Evolutionary conservation across 2,888 invertebrate genomes (phyloP), one percentile per base, ranked within the genome.

Genomic region (Amblyteles armatorius): DNA sequence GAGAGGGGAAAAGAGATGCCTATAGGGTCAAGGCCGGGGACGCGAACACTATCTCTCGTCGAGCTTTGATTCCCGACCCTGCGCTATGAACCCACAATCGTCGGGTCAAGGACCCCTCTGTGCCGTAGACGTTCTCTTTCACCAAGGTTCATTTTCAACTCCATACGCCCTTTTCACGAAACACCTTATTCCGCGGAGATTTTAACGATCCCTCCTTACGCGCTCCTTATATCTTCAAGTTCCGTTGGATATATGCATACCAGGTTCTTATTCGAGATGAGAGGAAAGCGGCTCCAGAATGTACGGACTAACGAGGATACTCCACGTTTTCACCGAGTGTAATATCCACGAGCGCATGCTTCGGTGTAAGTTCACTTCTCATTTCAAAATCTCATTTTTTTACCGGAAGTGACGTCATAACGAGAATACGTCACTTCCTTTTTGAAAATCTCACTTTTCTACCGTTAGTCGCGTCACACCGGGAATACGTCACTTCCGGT

Each of bases 101-200:
- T 52, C 63, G 65, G 85, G 79, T 85, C 85, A 85, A 83, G 83
- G 85, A 83, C 77, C 85, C 71, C 73, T 81, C 73, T 80, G 55
- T 77, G 22, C 72, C 67, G 52, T 55, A 67, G 55, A 76, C 63
- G 57, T 16, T 52, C 68, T 74, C 55, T 68, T 26, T n/a, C 68
- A 16, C 11, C 40, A 68, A 81, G 22, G 50, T 74, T 74, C 52
- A 68, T 68, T 55, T 50, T 26, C 48, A 44, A 40, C 69, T 26
- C 33, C 16, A 16, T 22, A 55, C 22, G 48, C 13, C 57, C 65
- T 26, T 73, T 60, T 19, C 44, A 29, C 73, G 67, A 29, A 33
- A 36, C 68, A 68, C 4, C n/a, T 36, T 52, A 26, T 29, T 13
- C 40, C 65, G 11, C 16, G 5, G 9, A 22, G 26, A 72, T 65